Conservation (phyloP, 37 sponge, comb jelly and placozoan genomes). For the Beroe forskalii region DNA sequence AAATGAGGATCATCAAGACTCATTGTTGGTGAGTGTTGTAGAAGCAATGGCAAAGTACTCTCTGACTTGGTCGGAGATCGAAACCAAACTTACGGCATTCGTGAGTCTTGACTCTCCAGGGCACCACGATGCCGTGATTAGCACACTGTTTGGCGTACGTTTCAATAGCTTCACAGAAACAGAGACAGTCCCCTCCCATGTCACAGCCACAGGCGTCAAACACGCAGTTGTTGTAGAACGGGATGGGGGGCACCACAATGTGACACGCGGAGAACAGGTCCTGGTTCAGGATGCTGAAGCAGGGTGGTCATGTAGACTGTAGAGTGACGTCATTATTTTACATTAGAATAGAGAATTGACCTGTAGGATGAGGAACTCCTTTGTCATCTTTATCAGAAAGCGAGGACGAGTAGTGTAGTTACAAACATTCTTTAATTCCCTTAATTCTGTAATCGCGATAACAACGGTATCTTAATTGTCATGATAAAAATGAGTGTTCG, state of each 20-base stretch:
- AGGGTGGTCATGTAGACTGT: too few relatives aligned
- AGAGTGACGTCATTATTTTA: too few relatives aligned
- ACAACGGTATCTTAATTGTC: too few relatives aligned
- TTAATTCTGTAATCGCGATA: too few relatives aligned
- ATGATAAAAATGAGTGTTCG: too few relatives aligned
- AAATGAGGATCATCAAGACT: too few relatives aligned
- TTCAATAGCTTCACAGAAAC: conserved; percentile 64
- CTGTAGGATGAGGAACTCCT: not conserved
- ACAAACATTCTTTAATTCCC: too few relatives aligned
- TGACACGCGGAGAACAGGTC: conserved; percentile 53
- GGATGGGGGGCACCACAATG: not conserved
- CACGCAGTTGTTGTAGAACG: conserved; percentile 59
- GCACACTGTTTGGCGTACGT: conserved; percentile 60
- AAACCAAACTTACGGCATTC: conserved; percentile 64
- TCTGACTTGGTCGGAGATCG: too few relatives aligned
- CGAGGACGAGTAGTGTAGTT: too few relatives aligned
- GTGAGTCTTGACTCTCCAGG: conserved; percentile 47
- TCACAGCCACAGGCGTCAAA: conserved; percentile 67
- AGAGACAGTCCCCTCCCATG: conserved; percentile 60
- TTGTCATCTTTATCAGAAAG: too few relatives aligned
- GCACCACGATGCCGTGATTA: not conserved
- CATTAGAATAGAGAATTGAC: not conserved
- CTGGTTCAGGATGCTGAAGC: conserved; percentile 5
- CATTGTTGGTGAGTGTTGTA: too few relatives aligned
- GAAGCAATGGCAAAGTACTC: too few relatives aligned